Base-by-base conservation (phyloP, 2,888 invertebrate genomes). In the Xylophagus ater region DNA sequence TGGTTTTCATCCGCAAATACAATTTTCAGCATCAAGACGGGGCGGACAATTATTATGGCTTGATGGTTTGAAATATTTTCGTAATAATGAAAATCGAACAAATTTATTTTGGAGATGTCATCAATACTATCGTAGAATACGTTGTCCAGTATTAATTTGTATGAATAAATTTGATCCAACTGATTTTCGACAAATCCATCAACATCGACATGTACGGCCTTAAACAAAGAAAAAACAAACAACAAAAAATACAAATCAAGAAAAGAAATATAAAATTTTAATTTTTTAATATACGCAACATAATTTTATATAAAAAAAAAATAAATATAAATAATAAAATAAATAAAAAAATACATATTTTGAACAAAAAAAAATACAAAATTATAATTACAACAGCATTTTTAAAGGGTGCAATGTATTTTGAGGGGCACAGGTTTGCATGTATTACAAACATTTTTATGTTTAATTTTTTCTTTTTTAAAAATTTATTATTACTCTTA, bases 51-150 rank as follows among this genome's bases (percentile, higher is more conserved):
- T 64, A 6, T 49, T 64, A 4, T 64, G 60, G 54, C 47, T 62
- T 28, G 60, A 64, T 44, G 63, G 63, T 1, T 40, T 63, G 8
- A 62, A 62, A 45, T 64, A 58, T 47, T 63, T 64, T 49, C 56
- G 64, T 2, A 64, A 64, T 40, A 62, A 62, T 41, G 62, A 60
- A 46, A 63, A 63, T 49, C 57, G 62, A 6, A 60, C 59, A 5
- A 63, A 63, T 47, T 48, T 57, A 26, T 63, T 60, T 37, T 63
- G 63, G 63, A 56, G 63, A 28, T 63, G 63, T 21, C 62, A 62
- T 41, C 60, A 62, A 57, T 63, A 63, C 42, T 63, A 63, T 46
- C 54, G 62, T 1, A 57, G 57, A 17, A 56, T 58, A 10, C 56
- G 61, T 21, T 63, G 63, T 40, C 63, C 62, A 1, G 63, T 63